Percentiles rank a stretch among this genome's conserved stretches.
These are phyloP conservation scores for Hipparchia sbordonii DNA, from an alignment of 2,888 invertebrate species.

Conservation along the genomic window DNA sequence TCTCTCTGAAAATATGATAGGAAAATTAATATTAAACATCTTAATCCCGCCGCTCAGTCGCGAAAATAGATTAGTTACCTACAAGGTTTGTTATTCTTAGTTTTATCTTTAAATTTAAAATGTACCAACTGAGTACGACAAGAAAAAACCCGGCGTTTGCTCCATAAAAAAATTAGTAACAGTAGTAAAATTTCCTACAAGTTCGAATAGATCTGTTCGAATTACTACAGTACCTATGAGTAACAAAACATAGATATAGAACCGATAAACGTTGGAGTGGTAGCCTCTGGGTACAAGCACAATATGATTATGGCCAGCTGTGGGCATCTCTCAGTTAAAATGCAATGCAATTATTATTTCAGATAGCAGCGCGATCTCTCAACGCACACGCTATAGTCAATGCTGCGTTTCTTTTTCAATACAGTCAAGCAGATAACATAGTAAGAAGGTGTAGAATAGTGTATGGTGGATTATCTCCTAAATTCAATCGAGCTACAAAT, in stretches of 20 bases:
- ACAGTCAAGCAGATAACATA: conserved; percentile 60
- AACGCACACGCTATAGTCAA: conserved; percentile 90
- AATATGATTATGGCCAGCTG: no score
- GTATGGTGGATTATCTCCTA: conserved; percentile 81
- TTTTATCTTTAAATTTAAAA: conserved; percentile 3
- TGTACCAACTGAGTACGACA: no score
- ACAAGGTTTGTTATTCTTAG: conserved; percentile 39
- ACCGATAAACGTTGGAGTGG: no score
- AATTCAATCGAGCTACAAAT: conserved; percentile 82
- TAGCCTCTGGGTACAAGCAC: no score
- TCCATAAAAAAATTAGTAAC: no score
- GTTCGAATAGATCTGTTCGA: no score
- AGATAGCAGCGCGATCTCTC: conserved; percentile 89
- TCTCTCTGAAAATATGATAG: conserved; percentile 52
- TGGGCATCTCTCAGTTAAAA: not conserved
- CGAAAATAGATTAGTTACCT: conserved; percentile 41
- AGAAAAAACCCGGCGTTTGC: no score
- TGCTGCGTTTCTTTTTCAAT: conserved; percentile 86
- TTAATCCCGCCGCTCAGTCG: conserved; percentile 40
- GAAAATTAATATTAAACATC: conserved; percentile 56
- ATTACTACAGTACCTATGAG: no score
- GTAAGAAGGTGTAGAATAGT: conserved; percentile 81
- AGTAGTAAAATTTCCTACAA: no score
- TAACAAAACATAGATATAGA: no score
- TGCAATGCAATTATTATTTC: conserved; percentile 27